Evolutionary conservation across 2,888 invertebrate genomes (phyloP), one percentile per base, ranked within the genome.

Genomic region (Andrena chrysosceles): DNA sequence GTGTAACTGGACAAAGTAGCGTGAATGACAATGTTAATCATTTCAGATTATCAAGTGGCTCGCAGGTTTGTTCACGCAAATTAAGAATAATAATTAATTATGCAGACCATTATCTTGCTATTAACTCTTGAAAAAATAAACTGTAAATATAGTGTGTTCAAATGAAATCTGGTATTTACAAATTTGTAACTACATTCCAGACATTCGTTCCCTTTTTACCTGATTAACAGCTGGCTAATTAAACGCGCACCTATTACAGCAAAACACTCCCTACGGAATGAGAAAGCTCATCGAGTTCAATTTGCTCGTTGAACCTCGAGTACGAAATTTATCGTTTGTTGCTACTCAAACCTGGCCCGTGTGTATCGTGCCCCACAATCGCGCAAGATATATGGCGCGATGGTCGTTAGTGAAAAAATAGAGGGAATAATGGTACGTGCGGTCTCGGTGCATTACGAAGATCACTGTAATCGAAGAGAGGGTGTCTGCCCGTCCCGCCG

Each of bases 371-470:
- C 16, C 10, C 59, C 13, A 1, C 33, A 31, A 26, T 33, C 42
- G 13, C 7, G 16, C 23, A 60, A 63, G 81, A 83, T 72, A 77
- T 62, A 74, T 72, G 75, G 56, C 82, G 71, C 29, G 42, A 82
- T 75, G 82, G 81, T 74, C 54, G 73, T 62, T 72, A 64, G 78
- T 35, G 67, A 76, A 75, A 82, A 74, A 60, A 78, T 68, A 75
- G 74, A 68, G 60, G 75, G 60, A 64, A 73, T 67, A 87, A 87
- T 84, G 66, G 85, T 68, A 59, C 52, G 54, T 42, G 66, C 42
- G 77, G 83, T 87, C 69, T 75, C 81, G 81, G 83, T 74, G 72
- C 68, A 60, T 84, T 76, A 81, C 66, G 59, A 73, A 75, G 85
- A 85, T 80, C 86, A 72, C 69, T 59, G 68, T 10, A 20, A 26